A percentile compares a stretch with the other conserved stretches of the same genome.
Conservation (phyloP, 2,113 vertebrate species). For the Dasyornis broadbenti region DNA sequence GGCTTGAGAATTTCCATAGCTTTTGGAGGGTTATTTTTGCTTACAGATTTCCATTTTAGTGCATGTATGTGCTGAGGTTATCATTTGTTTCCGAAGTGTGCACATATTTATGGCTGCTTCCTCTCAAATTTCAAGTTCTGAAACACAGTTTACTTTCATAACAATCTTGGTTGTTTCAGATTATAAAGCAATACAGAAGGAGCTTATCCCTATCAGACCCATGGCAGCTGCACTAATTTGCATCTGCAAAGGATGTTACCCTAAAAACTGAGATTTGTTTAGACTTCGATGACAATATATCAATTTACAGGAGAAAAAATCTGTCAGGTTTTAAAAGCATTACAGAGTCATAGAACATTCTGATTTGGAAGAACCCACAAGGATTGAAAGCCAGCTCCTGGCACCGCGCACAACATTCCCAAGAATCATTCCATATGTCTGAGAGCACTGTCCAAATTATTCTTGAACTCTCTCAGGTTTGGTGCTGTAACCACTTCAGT, state of each 20-base stretch:
- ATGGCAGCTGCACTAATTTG: background rate
- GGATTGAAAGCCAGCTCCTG: background rate
- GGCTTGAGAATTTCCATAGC: background rate
- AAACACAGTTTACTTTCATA: background rate
- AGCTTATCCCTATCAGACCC: background rate
- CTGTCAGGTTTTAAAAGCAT: background rate
- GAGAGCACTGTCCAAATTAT: background rate
- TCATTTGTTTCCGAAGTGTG: background rate
- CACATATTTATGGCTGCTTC: background rate
- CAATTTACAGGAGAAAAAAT: background rate
- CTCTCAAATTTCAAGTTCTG: background rate
- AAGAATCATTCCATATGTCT: background rate
- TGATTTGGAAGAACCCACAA: background rate
- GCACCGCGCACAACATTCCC: background rate
- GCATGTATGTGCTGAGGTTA: background rate
- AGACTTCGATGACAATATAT: background rate
- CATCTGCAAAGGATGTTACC: background rate
- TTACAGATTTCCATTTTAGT: background rate
- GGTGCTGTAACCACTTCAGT: background rate
- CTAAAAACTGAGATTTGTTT: background rate
- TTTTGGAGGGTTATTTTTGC: background rate
- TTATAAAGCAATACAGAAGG: background rate
- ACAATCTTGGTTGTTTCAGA: background rate
- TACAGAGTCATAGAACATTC: background rate
- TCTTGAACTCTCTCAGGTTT: background rate